Percentiles rank a stretch among this genome's conserved stretches.
Conservation (phyloP, 2,888 invertebrate genomes). For the Platyscelio sp. region DNA sequence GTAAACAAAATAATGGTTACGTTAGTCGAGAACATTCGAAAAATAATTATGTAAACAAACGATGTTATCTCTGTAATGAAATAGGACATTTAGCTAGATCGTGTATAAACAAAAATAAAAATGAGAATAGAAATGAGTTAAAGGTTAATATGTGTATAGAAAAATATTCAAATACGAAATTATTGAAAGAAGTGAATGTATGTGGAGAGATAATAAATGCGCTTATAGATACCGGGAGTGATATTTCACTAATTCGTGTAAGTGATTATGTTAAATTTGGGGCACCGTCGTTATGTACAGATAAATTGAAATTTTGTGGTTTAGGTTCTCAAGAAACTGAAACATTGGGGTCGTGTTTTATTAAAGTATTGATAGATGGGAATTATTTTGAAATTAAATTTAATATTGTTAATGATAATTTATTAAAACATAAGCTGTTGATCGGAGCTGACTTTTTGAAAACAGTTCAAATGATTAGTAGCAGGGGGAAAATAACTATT, state of each 20-base stretch:
- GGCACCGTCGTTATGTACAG: not conserved
- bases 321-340: not conserved
- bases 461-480: not conserved
- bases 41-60: not conserved
- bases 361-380: not conserved
- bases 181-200: not conserved
- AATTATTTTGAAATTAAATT: not conserved
- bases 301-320: not conserved
- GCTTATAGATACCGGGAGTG: not conserved
- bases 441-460: slow-evolving; percentile 1
- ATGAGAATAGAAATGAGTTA: not conserved
- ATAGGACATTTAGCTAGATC: not conserved
- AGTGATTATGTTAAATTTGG: slow-evolving; percentile 3
- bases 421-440: not conserved
- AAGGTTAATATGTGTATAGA: not conserved
- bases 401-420: not conserved
- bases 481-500: not conserved
- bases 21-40: not conserved
- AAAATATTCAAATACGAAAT: not conserved
- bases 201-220: not conserved
- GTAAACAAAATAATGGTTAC: not conserved
- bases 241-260: not conserved
- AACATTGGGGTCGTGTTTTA: not conserved
- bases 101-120: not conserved
- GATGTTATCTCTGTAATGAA: not conserved